These are phyloP conservation scores for Neogobius melanostomus DNA, from an alignment of 2,113 vertebrate genomes.

Conservation along the genomic window DNA sequence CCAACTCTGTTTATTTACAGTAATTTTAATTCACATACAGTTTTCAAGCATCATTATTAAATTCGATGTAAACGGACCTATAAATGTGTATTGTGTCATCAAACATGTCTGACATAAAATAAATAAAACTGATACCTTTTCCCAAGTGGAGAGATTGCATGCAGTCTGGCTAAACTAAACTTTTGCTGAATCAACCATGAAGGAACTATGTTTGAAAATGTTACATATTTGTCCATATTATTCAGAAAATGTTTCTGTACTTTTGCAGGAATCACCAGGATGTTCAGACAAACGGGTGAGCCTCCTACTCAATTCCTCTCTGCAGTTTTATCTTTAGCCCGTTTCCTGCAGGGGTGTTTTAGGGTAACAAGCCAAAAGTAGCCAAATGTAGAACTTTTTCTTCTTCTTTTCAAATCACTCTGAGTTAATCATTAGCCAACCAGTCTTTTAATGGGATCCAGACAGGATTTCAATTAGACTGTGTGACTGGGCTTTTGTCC, in stretches of 20 bases:
- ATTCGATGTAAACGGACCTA: no score
- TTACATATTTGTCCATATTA: no score
- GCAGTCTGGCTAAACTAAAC: no score
- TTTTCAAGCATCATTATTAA: no score
- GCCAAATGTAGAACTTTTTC: constrained; percentile 25
- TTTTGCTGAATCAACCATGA: no score
- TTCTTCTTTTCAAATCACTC: constrained; percentile 51
- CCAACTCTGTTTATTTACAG: constrained; percentile 45
- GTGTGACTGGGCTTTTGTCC: constrained; percentile 65
- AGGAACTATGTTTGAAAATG: no score
- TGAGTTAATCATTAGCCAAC: constrained; percentile 65
- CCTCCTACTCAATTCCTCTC: neutral
- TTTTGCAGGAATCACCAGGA: constrained; percentile 58
- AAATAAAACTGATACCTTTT: no score
- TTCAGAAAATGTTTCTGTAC: constrained; percentile 7
- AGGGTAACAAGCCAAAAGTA: constrained; percentile 12
- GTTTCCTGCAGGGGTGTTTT: neutral
- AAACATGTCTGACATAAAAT: no score
- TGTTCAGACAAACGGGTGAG: constrained; percentile 69
- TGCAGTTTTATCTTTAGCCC: neutral
- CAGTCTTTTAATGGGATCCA: constrained; percentile 56
- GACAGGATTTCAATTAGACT: constrained; percentile 71
- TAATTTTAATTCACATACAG: no score
- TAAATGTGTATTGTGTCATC: no score
- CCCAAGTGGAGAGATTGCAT: no score